These are phyloP conservation scores for Ptychoptera albimana DNA, from an alignment of 2,888 invertebrate genomes.

Conservation along the genomic window DNA sequence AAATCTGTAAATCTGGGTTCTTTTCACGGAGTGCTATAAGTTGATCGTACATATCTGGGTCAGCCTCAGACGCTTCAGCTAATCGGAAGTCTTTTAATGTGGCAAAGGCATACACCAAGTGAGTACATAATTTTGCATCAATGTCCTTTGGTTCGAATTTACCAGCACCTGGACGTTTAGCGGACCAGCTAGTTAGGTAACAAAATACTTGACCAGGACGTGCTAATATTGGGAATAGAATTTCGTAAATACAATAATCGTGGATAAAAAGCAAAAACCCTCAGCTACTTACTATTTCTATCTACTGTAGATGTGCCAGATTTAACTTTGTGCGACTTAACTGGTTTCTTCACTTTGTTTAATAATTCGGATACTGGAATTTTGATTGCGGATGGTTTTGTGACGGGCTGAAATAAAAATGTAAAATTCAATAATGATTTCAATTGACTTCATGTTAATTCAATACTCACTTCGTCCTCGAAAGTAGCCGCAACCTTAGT, in stretches of 20 bases:
- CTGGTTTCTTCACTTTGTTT: slow-evolving; percentile 49
- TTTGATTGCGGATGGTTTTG: slow-evolving; percentile 60
- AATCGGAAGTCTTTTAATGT: slow-evolving; percentile 74
- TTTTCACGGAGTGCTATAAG: slow-evolving; percentile 73
- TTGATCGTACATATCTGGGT: slow-evolving; percentile 71
- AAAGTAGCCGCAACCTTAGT: slow-evolving; percentile 53
- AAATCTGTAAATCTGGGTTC: slow-evolving; percentile 74
- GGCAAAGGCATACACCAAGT: slow-evolving; percentile 89
- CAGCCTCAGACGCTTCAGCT: slow-evolving; percentile 63
- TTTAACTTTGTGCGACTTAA: slow-evolving; percentile 40
- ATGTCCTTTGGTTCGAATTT: slow-evolving; percentile 82
- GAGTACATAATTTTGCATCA: slow-evolving; percentile 79
- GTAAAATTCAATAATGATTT: neutral
- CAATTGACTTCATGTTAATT: neutral
- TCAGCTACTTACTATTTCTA: slow-evolving; percentile 42
- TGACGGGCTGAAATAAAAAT: slow-evolving; percentile 36
- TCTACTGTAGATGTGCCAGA: slow-evolving; percentile 34
- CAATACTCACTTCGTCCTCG: slow-evolving; percentile 20
- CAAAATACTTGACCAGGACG: slow-evolving; percentile 81
- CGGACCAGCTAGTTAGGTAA: slow-evolving; percentile 93
- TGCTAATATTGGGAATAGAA: slow-evolving; percentile 34
- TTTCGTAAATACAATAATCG: too few species aligned
- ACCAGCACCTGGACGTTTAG: slow-evolving; percentile 75
- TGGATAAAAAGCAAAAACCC: neutral
- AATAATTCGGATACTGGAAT: slow-evolving; percentile 59